A percentile compares a stretch with the other conserved stretches of the same genome.
phyloP scores from a whole-genome alignment of 2,113 vertebrate genomes.

The Corvus hawaiiensis region DNA sequence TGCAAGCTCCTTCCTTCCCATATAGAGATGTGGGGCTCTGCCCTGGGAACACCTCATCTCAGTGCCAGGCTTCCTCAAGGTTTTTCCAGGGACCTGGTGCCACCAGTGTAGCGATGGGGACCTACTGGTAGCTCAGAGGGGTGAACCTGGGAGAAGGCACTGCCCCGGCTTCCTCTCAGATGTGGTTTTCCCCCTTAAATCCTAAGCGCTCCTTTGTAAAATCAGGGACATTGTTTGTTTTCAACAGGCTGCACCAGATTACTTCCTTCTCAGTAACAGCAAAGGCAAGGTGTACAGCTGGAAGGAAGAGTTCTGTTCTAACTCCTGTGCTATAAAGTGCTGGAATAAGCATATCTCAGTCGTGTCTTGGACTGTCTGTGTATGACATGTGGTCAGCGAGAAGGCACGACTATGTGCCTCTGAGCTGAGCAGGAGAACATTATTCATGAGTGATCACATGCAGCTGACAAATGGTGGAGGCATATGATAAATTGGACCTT shows the following conservation, averaged over 20 bases:
- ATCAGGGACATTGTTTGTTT: not conserved
- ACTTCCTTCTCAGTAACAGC: not conserved
- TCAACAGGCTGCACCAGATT: not conserved
- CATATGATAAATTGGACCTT: not conserved
- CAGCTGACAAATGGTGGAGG: not conserved
- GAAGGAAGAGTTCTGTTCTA: not conserved
- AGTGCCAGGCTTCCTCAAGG: not conserved
- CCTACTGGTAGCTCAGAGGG: not conserved
- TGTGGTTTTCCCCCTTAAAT: not conserved
- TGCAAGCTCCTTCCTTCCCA: not conserved
- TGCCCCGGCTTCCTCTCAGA: not conserved
- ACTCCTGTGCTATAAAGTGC: not conserved
- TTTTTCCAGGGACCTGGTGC: not conserved
- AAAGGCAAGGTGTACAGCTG: not conserved
- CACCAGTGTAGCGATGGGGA: fast-evolving
- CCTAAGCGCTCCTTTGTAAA: not conserved
- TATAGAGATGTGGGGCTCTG: not conserved
- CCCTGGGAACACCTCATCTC: not conserved
- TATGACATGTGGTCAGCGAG: not conserved
- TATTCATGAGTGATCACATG: not conserved
- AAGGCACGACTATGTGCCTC: not conserved
- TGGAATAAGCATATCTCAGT: fast-evolving
- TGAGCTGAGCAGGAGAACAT: not conserved
- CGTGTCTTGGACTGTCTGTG: not conserved
- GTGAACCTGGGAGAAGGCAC: not conserved